Conservation (phyloP, 1,140 invertebrate species). For the Megathymus violae region DNA sequence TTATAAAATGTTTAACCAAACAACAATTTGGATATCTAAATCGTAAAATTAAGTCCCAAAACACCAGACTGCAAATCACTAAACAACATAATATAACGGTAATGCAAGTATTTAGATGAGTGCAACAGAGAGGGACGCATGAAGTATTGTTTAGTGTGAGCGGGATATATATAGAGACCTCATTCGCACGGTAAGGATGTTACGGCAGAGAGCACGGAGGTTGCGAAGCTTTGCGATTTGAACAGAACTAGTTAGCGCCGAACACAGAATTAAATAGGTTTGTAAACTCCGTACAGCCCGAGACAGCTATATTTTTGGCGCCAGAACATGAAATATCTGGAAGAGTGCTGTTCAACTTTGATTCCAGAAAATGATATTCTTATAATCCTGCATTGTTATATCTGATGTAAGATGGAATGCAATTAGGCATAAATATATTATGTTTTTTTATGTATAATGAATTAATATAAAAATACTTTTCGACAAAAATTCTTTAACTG, state of each 20-base stretch:
- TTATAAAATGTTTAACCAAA: not conserved
- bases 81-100: conserved; percentile 6
- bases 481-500: too few species aligned
- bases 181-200: conserved; percentile 26
- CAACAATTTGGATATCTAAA: not conserved
- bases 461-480: too few species aligned
- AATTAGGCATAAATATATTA: too few species aligned
- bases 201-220: not conserved
- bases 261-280: conserved; percentile 3
- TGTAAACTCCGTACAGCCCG: too few species aligned
- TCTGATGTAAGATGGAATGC: too few species aligned
- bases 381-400: too few species aligned
- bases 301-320: too few species aligned
- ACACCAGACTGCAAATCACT: conserved; percentile 2
- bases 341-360: too few species aligned
- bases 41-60: not conserved
- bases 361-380: too few species aligned
- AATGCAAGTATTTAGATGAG: not conserved
- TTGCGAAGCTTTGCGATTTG: conserved; percentile 12
- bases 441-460: too few species aligned
- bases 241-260: conserved; percentile 12
- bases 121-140: conserved; percentile 1
- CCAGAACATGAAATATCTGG: too few species aligned
- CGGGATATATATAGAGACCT: conserved; percentile 12
- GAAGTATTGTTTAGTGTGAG: not conserved